A percentile compares a stretch with the other conserved stretches of the same genome.
These are phyloP conservation scores for Sylvicapra grimmia DNA, from an alignment of 2,113 vertebrate species.

Conservation along the genomic window DNA sequence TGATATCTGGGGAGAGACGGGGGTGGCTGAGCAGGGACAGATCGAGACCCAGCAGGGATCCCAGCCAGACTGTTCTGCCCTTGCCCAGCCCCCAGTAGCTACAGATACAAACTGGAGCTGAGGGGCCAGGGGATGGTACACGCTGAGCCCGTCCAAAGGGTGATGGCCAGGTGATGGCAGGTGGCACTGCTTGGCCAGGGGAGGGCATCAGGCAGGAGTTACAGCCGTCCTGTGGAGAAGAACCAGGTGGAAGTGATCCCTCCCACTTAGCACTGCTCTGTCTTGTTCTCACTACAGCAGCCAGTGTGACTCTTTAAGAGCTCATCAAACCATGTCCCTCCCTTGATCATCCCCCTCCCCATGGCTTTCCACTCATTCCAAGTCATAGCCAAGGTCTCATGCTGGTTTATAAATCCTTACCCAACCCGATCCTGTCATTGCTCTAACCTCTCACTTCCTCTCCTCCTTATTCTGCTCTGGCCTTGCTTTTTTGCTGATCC, in stretches of 20 bases:
- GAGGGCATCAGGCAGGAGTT: background rate
- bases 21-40: background rate
- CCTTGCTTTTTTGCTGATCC: background rate
- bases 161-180: background rate
- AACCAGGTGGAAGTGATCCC: background rate
- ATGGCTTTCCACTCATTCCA: background rate
- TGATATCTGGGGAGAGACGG: constrained; percentile 45
- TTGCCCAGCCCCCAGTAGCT: background rate
- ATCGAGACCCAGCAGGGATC: background rate
- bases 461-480: background rate
- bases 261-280: background rate
- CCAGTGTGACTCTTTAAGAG: background rate
- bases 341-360: background rate
- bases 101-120: constrained; percentile 51
- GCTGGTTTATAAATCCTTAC: background rate
- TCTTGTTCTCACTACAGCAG: background rate
- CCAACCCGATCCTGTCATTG: background rate
- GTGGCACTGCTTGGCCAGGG: background rate
- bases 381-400: background rate
- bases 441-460: background rate
- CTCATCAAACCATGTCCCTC: background rate
- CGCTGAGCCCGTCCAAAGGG: constrained; percentile 66
- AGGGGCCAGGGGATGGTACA: constrained; percentile 29
- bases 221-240: background rate
- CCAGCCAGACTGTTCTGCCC: background rate